Evolutionary conservation across 2,797 vertebrate genomes (phyloP).

Genomic region (Momotus momota): DNA sequence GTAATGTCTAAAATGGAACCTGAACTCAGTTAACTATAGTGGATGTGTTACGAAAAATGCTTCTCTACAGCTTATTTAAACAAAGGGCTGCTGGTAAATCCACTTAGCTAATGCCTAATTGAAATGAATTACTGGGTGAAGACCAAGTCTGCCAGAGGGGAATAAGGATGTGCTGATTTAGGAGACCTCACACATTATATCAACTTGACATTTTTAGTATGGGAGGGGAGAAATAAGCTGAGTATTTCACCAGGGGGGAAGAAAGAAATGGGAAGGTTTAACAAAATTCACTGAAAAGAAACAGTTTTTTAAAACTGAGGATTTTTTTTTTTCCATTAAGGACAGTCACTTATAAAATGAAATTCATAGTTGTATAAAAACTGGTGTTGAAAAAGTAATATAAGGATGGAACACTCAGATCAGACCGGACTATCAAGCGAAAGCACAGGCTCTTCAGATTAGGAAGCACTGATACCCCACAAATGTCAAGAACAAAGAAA

Average conservation of each 20-base stretch:
- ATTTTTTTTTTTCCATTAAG: not conserved
- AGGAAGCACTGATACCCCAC: not conserved
- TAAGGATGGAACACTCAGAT: not conserved
- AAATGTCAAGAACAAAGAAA: not conserved
- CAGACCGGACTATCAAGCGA: not conserved
- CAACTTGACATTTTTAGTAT: not conserved
- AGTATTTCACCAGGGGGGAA: not conserved
- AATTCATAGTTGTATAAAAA: not conserved
- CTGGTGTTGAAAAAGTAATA: not conserved
- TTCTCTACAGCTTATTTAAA: slow-evolving; percentile 56
- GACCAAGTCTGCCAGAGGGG: not conserved
- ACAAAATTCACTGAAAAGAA: not conserved
- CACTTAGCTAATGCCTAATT: slow-evolving; percentile 67
- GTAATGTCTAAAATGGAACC: slow-evolving; percentile 58
- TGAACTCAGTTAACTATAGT: slow-evolving; percentile 32
- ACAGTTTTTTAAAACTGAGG: fast-evolving
- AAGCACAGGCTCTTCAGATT: not conserved
- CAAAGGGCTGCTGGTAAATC: slow-evolving; percentile 50
- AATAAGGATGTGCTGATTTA: not conserved
- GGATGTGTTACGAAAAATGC: slow-evolving; percentile 43
- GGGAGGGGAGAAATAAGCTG: not conserved
- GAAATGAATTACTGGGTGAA: slow-evolving; percentile 44
- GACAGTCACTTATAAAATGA: not conserved
- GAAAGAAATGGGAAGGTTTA: not conserved
- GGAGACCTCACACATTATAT: not conserved